Evolutionary conservation across 1,140 invertebrate genomes (phyloP), one percentile per base, ranked within the genome.

Genomic region (Aphidius ervi): DNA sequence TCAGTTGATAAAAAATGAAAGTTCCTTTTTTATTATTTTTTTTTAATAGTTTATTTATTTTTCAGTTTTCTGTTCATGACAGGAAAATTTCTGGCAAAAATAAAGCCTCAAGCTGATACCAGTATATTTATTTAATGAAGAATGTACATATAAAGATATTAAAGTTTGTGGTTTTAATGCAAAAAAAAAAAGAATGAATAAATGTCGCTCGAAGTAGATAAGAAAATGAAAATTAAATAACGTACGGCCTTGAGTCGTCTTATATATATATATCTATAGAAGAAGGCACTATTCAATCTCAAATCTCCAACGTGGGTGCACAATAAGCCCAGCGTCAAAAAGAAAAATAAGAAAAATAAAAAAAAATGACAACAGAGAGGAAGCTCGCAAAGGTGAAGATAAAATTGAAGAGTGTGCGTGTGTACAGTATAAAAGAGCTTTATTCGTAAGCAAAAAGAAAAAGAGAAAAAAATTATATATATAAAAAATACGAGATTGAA

Each of bases 201-300:
- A 50, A 50, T 31, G 40, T 43, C 41, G 42, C 43, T 16, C 31
- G 23, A 47, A 40, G 9, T 16, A n/a, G n/a, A 56, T 20, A 46
- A 61, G 59, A 61, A 43, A 61, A 61, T 6, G 59, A 56, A 61
- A 61, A 61, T 61, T 61, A 56, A 61, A 61, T 61, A 61, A 61
- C 45, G 43, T 43, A 55, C 39, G 40, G 37, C 41, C 43, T 37
- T n/a, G 42, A 20, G 20, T 52, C 41, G 54, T 20, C 20, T 46
- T 56, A 56, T 56, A 4, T 45, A 45, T 10, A 45, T 45, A 45
- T 45, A 45, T 45, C 2, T 1, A 45, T 1, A 45, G 2, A 45
- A 45, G 10, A 45, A 10, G 10, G 10, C 2, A 45, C 7, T 31
- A 16, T 31, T 52, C 49, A 31, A 31, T 31, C 23, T 31, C 0